Base-by-base conservation (phyloP, 2,113 vertebrate genomes). In the Protobothrops flavoviridis region DNA sequence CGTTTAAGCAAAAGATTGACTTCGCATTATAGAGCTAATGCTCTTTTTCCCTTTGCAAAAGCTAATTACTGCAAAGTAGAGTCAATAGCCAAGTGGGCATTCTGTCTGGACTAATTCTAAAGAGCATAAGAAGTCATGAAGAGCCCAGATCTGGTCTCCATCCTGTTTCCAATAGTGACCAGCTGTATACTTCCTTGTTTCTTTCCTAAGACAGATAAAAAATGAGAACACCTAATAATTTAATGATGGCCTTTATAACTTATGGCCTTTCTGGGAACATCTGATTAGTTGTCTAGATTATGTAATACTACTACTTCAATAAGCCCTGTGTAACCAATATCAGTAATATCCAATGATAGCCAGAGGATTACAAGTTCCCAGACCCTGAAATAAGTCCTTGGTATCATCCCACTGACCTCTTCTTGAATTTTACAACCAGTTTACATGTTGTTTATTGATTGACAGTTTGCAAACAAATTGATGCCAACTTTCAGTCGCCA, bases 41-140 rank as follows among this genome's bases (percentile, higher is more conserved):
- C 57, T 59, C 92, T 93, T 94, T 95, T 92, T 0, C 26, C 1
- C 53, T 55, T 53, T 93, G 88, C 12, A 95, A 93, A 94, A 61
- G 74, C 48, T 53, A 89, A 93, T 93, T 94, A 87, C 90, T 94
- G 94, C 92, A 95, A 93, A 87, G 93, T 93, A 94, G 92, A 90
- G 85, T 92, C 94, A 0, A 2, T 48, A 94, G 93, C 87, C 94
- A 57, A 85, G 90, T 92, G 92, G 91, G 69, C 45, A 52, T 21
- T 64, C 91, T 92, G 56, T 88, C 94, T 85, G 10, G 50, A 91
- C 61, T 74, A 64, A 88, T 88, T 93, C 86, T 95, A 95, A 93
- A 93, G 21, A 26, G 45, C 56, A 61, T 61, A 61, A 61, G 43
- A 95, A 95, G 89, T 89, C 57, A 87, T 95, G 94, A 87, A 61